Base-by-base conservation (phyloP, 2,888 invertebrate species). In the Eurytoma californica region DNA sequence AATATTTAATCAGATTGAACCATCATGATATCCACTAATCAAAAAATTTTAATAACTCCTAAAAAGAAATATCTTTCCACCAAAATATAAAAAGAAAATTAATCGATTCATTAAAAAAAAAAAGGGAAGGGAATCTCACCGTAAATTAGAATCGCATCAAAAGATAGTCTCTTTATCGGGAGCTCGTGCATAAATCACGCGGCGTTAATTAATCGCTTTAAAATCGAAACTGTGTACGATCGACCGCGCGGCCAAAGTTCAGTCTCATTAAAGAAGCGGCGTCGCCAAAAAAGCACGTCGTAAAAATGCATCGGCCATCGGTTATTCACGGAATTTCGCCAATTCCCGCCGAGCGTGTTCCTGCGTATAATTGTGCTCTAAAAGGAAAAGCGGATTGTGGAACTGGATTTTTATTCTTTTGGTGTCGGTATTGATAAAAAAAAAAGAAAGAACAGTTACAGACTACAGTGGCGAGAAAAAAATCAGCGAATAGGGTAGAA, bases 161-260 rank as follows among this genome's bases (percentile, higher is more conserved):
- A 70, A 49, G 39, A 20, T 9, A 61, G n/a, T 30, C 70, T n/a
- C 39, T 70, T 57, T 70, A 58, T 16, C 60, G 24, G 39, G 7
- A 20, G 39, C 53, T 28, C 9, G 74, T n/a, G 55, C 67, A 63
- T 77, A 77, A 77, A 77, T 77, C 77, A 77, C 70, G 68, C 3
- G 13, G 63, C 47, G 20, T 70, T 57, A 57, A 70, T 77, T 70
- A 77, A 77, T 80, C 60, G 76, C 75, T 69, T 49, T 80, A 75
- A 81, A 81, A 73, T 80, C 70, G 77, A 77, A 77, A 65, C 65
- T 51, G 70, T 70, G 70, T 69, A 55, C 30, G 13, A 49, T 53
- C 55, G 5, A n/a, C 49, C 24, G 3, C 18, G 18, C 12, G 24
- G 51, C n/a, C 12, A 63, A 69, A 57, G 28, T 24, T 20, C 30